phyloP scores from a whole-genome alignment of 2,797 vertebrate genomes.

The Craterocephalus amniculus region DNA sequence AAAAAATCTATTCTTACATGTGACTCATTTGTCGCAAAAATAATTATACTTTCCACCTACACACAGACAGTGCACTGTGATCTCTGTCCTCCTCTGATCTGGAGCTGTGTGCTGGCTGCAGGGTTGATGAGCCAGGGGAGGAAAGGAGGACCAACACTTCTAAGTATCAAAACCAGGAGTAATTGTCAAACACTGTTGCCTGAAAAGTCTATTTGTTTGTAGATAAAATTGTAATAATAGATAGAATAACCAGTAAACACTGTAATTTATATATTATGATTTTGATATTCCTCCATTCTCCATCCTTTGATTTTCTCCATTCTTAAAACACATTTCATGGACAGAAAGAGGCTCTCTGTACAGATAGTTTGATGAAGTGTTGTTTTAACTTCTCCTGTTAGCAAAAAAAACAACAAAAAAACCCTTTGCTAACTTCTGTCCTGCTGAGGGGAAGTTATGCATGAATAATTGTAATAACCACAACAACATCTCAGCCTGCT shows the following conservation, averaged over 20 bases:
- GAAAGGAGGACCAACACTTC: background rate
- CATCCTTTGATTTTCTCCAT: background rate
- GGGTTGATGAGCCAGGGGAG: background rate
- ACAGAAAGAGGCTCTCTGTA: background rate
- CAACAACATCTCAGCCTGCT: background rate
- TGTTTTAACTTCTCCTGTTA: conserved; percentile 3
- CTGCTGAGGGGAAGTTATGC: background rate
- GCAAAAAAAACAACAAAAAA: background rate
- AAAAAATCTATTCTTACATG: background rate
- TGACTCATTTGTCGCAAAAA: background rate
- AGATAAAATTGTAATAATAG: too few species aligned
- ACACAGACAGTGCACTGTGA: background rate
- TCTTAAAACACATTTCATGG: background rate
- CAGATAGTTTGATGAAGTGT: background rate
- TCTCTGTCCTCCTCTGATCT: background rate
- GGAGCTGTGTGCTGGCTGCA: background rate
- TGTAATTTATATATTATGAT: too few species aligned
- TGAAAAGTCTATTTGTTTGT: background rate
- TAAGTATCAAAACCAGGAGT: background rate
- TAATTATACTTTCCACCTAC: background rate
- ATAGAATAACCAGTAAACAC: too few species aligned
- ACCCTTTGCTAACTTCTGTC: background rate
- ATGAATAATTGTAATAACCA: conserved; percentile 14
- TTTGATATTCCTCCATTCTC: background rate
- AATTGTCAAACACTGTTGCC: background rate